These are phyloP conservation scores for Eupithecia subfuscata DNA, from an alignment of 2,888 invertebrate species.

Conservation along the genomic window DNA sequence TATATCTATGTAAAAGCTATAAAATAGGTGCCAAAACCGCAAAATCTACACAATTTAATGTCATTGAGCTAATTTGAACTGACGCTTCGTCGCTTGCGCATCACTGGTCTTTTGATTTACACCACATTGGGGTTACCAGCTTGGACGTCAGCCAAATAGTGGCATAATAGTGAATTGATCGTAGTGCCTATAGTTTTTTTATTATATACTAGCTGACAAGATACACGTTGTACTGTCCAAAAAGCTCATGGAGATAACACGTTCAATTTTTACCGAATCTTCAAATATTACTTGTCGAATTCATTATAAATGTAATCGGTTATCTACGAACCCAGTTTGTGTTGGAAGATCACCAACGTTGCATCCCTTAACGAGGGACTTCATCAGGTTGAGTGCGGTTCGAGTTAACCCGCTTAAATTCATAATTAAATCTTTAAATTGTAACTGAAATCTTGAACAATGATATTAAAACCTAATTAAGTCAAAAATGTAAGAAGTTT, in stretches of 20 bases:
- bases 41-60: not conserved
- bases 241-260: not conserved
- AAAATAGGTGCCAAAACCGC: not conserved
- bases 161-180: not conserved
- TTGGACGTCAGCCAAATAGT: constrained; percentile 16
- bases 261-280: too few relatives aligned
- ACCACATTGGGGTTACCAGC: constrained; percentile 13
- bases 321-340: too few relatives aligned
- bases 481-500: too few relatives aligned
- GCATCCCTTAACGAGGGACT: too few relatives aligned
- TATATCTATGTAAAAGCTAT: not conserved
- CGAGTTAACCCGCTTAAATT: too few relatives aligned
- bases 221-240: not conserved
- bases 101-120: constrained; percentile 29
- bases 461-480: too few relatives aligned
- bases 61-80: not conserved
- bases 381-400: too few relatives aligned
- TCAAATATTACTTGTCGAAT: too few relatives aligned
- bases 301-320: too few relatives aligned
- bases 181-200: not conserved
- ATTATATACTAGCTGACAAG: not conserved
- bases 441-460: too few relatives aligned
- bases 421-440: too few relatives aligned
- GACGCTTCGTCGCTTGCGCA: constrained; percentile 6
- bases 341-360: too few relatives aligned